Conservation (phyloP, 2,797 vertebrate species). For the Scomberomorus guttatus region DNA sequence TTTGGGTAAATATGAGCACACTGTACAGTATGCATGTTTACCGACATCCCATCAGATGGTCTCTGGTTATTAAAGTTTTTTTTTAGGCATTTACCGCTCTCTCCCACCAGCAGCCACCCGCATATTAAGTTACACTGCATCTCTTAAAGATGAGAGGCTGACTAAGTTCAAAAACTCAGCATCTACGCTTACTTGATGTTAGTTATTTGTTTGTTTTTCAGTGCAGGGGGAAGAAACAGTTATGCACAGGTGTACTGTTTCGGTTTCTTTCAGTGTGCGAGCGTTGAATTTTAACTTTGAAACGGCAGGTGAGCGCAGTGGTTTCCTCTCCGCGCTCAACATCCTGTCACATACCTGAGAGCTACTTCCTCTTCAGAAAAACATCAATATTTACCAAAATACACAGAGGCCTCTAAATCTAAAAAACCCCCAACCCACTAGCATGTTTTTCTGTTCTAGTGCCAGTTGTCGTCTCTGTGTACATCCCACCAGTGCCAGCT, state of each 20-base stretch:
- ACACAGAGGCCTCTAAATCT: constrained; percentile 65
- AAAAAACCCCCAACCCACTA: constrained; percentile 30
- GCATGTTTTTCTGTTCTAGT: constrained; percentile 69
- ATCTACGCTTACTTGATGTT: constrained; percentile 14
- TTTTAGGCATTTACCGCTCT: neutral
- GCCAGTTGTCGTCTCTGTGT: constrained; percentile 61
- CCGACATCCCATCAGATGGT: constrained; percentile 15
- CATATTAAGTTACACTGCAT: neutral
- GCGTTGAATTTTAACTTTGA: constrained; percentile 53
- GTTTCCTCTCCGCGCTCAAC: constrained; percentile 67
- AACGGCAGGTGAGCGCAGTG: constrained; percentile 63
- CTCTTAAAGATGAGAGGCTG: constrained; percentile 3
- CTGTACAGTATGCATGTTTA: constrained; percentile 12
- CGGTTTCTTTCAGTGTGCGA: constrained; percentile 24
- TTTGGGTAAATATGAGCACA: constrained; percentile 4
- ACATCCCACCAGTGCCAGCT: constrained; percentile 65
- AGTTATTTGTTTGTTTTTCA: constrained; percentile 36
- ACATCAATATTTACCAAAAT: constrained; percentile 84
- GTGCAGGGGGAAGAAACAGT: constrained; percentile 15
- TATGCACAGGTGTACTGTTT: constrained; percentile 50
- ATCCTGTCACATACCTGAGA: constrained; percentile 74
- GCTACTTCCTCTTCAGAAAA: constrained; percentile 79
- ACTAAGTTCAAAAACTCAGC: neutral
- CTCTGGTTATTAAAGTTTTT: constrained; percentile 18
- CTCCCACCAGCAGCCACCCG: neutral